Conservation (phyloP, 2,797 vertebrate species). For the Semotilus atromaculatus region DNA sequence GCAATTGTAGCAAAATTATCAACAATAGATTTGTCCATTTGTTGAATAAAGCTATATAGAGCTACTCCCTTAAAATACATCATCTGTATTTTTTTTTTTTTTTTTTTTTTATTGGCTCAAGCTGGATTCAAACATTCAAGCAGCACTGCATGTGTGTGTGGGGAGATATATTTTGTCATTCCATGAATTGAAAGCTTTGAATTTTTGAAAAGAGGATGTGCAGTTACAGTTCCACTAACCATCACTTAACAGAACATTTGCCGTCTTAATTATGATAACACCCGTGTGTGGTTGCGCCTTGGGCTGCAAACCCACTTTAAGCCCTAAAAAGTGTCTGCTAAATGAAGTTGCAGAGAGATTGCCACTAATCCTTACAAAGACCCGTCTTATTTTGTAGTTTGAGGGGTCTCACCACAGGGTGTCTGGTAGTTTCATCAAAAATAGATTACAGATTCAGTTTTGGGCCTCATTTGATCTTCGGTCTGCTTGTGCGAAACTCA, state of each 20-base stretch:
- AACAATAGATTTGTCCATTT: not conserved
- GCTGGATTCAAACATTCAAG: not conserved
- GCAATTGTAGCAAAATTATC: not conserved
- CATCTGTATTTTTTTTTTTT: not conserved
- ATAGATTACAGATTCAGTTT: constrained; percentile 47
- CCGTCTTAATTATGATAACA: constrained; percentile 37
- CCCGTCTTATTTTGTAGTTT: constrained; percentile 30
- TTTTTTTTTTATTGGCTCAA: not conserved
- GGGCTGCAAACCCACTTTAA: constrained; percentile 36
- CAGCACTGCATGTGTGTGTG: not conserved
- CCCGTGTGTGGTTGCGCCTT: constrained; percentile 18
- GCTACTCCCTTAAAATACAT: not conserved
- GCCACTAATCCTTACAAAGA: constrained; percentile 52
- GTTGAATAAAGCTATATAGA: not conserved
- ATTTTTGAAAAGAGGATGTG: constrained; percentile 36
- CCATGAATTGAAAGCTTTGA: constrained; percentile 38
- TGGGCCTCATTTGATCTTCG: constrained; percentile 44
- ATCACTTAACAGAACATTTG: constrained; percentile 47
- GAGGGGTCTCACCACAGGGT: constrained; percentile 46
- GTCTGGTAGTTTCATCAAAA: constrained; percentile 56
- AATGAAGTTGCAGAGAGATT: constrained; percentile 34
- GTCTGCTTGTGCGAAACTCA: constrained; percentile 29
- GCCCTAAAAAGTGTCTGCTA: constrained; percentile 35
- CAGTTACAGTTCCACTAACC: constrained; percentile 25
- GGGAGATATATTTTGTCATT: constrained; percentile 26